Evolutionary conservation across 2,888 invertebrate genomes (phyloP), one percentile per base, ranked within the genome.

Genomic region (Junonia oenone): DNA sequence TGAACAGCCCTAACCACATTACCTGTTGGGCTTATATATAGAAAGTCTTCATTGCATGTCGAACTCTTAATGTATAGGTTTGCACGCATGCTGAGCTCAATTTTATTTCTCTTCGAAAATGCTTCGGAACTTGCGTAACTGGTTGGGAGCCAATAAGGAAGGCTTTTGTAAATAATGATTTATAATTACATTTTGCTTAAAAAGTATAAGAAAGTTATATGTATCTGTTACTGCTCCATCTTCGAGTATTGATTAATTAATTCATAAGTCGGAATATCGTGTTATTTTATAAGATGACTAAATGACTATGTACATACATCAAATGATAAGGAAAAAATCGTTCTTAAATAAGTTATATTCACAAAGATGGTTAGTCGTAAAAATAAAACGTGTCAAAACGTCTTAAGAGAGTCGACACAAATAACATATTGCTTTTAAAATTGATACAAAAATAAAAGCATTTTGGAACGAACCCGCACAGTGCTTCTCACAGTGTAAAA

Each of bases 401-500:
- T 52, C 51, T 52, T 57, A 61, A 63, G 56, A 51, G 59, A 59
- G 47, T 60, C 61, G 66, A 69, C 71, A 74, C 65, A 64, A 72
- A 68, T 69, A 73, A 73, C 80, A 82, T 76, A 78, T 82, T 79
- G 78, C 76, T 71, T 59, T 60, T 65, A 63, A 68, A 72, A 72
- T 68, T 65, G 72, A 74, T 74, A 73, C 72, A 74, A 78, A 79
- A 83, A 81, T 81, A 82, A 83, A 78, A 75, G 69, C 69, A 76
- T 72, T 73, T 66, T 65, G 67, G 64, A 70, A 68, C 70, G 66
- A 67, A 65, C 64, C 66, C 63, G 48, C 63, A 67, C 68, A 71
- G 68, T 76, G 67, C 72, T 82, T 81, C 83, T 76, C 81, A 81
- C 81, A 78, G 70, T 70, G 72, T 78, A 72, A 79, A 79, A 79